Conservation (phyloP, 2,797 vertebrate species). For the Anableps anableps region DNA sequence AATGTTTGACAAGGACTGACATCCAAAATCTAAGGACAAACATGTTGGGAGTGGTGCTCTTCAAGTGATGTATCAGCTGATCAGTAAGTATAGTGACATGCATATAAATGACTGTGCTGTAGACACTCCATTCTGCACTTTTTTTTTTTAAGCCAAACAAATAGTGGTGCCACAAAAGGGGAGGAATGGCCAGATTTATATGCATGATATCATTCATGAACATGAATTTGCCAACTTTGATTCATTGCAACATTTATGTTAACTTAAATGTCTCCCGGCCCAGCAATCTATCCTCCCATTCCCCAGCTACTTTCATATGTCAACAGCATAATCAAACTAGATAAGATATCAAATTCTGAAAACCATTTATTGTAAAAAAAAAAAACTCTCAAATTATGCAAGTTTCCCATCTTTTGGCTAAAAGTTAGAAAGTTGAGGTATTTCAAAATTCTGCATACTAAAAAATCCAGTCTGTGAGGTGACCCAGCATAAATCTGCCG, state of each 20-base stretch:
- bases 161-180: not conserved
- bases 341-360: not conserved
- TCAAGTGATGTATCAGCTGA: slow-evolving; percentile 54
- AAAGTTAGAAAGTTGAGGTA: not conserved
- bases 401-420: not conserved
- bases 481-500: not conserved
- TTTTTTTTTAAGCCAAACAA: not conserved
- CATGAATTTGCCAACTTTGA: not conserved
- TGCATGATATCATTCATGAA: not conserved
- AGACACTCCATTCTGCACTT: slow-evolving; percentile 17
- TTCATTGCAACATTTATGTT: not conserved
- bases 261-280: not conserved
- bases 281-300: not conserved
- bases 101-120: slow-evolving; percentile 43
- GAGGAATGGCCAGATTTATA: not conserved
- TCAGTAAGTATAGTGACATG: slow-evolving; percentile 41
- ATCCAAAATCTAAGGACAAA: slow-evolving; percentile 23
- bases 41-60: slow-evolving; percentile 56
- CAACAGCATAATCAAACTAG: not conserved
- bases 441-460: not conserved
- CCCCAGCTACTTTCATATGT: not conserved
- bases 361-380: not conserved
- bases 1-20: slow-evolving; percentile 16
- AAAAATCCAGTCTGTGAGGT: no score
- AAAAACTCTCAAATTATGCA: not conserved